Evolutionary conservation across 2,797 vertebrate species (phyloP).

Genomic region (Naso thynnoides): DNA sequence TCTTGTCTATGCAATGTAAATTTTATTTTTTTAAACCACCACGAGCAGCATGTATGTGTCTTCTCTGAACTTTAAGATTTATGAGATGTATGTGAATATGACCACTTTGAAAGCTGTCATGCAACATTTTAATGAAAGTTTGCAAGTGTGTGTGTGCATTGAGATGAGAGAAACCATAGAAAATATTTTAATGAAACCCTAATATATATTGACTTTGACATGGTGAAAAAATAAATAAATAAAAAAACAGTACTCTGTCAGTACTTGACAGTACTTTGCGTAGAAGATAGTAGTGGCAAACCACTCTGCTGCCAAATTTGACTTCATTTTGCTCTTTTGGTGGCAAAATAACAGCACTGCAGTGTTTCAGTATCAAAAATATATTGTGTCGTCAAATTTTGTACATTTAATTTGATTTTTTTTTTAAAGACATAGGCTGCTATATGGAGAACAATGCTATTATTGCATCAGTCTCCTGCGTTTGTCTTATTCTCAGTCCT

Average conservation of each 20-base stretch:
- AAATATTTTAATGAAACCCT: slow-evolving; percentile 73
- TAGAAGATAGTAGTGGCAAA: slow-evolving; percentile 37
- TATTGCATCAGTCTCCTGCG: background rate
- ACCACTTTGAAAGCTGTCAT: slow-evolving; percentile 65
- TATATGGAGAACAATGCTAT: slow-evolving; percentile 40
- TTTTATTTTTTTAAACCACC: slow-evolving; percentile 66
- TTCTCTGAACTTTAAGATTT: slow-evolving; percentile 40
- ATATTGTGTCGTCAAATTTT: slow-evolving; percentile 11
- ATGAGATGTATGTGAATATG: slow-evolving; percentile 55
- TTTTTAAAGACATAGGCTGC: slow-evolving; percentile 24
- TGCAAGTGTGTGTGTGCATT: slow-evolving; percentile 24
- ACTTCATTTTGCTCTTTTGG: slow-evolving; percentile 9
- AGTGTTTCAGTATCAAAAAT: slow-evolving; percentile 40
- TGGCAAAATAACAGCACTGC: slow-evolving; percentile 14
- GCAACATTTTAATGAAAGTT: slow-evolving; percentile 37
- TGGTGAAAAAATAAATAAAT: no score
- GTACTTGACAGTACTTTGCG: slow-evolving; percentile 57
- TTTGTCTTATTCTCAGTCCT: background rate
- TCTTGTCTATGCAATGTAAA: slow-evolving; percentile 78
- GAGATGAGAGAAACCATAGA: slow-evolving; percentile 50
- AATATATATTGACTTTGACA: slow-evolving; percentile 71
- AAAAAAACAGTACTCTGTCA: no score
- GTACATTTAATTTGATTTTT: slow-evolving; percentile 20
- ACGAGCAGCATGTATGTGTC: slow-evolving; percentile 37
- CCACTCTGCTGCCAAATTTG: slow-evolving; percentile 30